phyloP scores from a whole-genome alignment of 2,888 invertebrate species.

The Cryptus viduatorius region DNA sequence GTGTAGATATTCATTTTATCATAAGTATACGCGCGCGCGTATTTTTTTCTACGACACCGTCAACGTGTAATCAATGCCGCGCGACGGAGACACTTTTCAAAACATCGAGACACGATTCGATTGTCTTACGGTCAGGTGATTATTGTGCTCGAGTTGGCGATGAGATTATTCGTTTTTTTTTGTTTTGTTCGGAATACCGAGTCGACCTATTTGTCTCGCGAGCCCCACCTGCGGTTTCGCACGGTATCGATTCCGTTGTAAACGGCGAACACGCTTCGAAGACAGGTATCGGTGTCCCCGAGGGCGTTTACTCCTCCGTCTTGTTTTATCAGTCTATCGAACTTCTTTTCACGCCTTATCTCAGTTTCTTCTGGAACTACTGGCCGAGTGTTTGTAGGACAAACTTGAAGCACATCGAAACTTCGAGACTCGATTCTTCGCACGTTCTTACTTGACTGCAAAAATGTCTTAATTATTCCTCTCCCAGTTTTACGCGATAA shows the following conservation, averaged over 20 bases:
- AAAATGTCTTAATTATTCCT: neutral
- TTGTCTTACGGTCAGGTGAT: neutral
- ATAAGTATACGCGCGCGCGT: neutral
- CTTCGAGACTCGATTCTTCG: neutral
- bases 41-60: neutral
- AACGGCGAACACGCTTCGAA: slow-evolving; percentile 71
- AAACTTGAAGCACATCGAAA: neutral
- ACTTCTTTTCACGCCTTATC: neutral
- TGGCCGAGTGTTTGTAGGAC: neutral
- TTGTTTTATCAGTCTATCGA: slow-evolving; percentile 18
- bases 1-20: too few relatives aligned
- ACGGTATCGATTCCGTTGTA: slow-evolving; percentile 76
- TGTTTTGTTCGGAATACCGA: neutral
- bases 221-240: slow-evolving; percentile 70
- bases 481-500: neutral
- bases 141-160: neutral
- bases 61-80: neutral
- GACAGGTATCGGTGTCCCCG: slow-evolving; percentile 55
- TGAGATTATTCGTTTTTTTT: neutral
- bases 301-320: slow-evolving; percentile 45
- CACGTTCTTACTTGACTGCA: neutral
- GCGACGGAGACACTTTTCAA: neutral
- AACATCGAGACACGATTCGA: neutral
- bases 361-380: neutral
- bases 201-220: slow-evolving; percentile 63